Percentiles rank a stretch among this genome's conserved stretches.
Evolutionary conservation across 2,113 vertebrate genomes (phyloP).

Genomic region (Rhadina sibilatrix): DNA sequence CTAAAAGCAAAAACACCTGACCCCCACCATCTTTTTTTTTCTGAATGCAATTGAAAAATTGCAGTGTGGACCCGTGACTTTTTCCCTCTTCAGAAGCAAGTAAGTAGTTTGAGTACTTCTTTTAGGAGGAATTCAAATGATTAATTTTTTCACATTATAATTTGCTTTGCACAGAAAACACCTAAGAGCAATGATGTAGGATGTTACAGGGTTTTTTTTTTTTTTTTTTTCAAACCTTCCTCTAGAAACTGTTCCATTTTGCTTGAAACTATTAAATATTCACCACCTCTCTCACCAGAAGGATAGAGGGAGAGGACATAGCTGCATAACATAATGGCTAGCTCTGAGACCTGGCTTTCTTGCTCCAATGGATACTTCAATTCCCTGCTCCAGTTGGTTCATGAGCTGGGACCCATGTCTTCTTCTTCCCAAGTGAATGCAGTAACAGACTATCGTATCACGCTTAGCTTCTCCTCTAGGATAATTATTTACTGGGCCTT

Average conservation of each 20-base stretch:
- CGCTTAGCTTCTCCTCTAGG: not conserved
- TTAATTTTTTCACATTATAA: not conserved
- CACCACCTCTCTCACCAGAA: not conserved
- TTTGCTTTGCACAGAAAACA: not conserved
- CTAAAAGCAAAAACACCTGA: not conserved
- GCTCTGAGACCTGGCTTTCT: not conserved
- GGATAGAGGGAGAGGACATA: not conserved
- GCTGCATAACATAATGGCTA: not conserved
- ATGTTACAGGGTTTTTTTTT: not conserved
- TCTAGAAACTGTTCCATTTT: constrained; percentile 4
- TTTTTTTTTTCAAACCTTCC: not conserved
- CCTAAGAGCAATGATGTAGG: not conserved
- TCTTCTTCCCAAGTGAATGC: not conserved
- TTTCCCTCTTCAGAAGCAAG: not conserved
- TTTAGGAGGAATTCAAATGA: not conserved
- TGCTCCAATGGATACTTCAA: constrained; percentile 30
- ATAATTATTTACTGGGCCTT: not conserved
- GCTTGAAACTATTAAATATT: constrained; percentile 50
- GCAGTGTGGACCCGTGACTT: not conserved
- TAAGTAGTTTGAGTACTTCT: not conserved
- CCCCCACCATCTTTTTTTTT: not conserved
- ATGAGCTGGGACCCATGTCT: not conserved
- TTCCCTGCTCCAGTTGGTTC: constrained; percentile 50
- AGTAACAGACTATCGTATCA: not conserved
- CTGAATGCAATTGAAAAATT: not conserved